These are phyloP conservation scores for Scopus umbretta DNA, from an alignment of 2,113 vertebrate genomes.

Conservation along the genomic window DNA sequence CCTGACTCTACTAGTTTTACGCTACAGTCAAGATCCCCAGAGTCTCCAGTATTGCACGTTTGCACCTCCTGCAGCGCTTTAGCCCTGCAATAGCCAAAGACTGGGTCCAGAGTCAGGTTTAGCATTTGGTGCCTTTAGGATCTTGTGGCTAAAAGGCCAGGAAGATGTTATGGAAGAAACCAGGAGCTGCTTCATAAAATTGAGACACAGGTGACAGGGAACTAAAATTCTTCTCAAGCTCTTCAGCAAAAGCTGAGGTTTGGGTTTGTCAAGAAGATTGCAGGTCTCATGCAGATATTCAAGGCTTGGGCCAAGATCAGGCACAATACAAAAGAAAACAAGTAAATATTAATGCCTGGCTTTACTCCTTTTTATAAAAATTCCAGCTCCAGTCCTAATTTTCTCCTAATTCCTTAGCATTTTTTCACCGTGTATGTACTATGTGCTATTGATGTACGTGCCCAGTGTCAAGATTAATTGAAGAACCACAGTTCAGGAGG, in stretches of 20 bases:
- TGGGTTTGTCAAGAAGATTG: neutral
- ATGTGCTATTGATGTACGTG: neutral
- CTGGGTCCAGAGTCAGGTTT: neutral
- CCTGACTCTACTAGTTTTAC: neutral
- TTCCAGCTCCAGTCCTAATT: neutral
- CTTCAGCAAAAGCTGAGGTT: neutral
- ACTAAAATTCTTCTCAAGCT: neutral
- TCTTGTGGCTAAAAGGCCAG: neutral
- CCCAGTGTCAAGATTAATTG: constrained; percentile 21
- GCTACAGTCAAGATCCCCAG: neutral
- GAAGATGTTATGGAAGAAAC: neutral
- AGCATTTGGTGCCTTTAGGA: neutral
- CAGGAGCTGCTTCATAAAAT: neutral
- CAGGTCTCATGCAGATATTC: neutral
- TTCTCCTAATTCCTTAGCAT: neutral
- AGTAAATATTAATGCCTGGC: neutral
- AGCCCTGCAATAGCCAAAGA: neutral
- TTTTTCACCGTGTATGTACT: neutral
- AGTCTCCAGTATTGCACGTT: neutral
- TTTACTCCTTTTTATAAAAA: neutral
- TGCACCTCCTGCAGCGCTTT: neutral
- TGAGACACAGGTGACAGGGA: neutral
- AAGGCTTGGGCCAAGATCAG: neutral
- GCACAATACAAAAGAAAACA: neutral
- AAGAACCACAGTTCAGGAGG: neutral